Conservation (phyloP, 2,797 vertebrate genomes). For the Pogoniulus pusillus region DNA sequence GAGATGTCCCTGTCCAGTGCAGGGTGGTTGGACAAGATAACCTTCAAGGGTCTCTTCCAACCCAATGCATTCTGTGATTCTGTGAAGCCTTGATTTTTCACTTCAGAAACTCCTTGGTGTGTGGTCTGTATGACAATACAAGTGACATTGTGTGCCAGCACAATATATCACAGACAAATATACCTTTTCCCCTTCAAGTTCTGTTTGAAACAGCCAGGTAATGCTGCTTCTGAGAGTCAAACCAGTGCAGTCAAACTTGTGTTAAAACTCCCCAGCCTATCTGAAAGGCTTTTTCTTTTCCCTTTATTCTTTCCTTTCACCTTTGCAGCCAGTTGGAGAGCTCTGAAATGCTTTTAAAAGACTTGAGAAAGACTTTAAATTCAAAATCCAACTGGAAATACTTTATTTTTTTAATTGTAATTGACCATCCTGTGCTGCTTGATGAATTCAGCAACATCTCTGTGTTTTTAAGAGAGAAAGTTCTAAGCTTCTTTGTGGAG, state of each 20-base stretch:
- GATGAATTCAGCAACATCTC: neutral
- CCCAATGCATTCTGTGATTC: no score
- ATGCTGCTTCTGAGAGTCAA: neutral
- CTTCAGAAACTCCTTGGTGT: neutral
- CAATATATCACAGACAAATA: neutral
- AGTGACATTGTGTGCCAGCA: neutral
- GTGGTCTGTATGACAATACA: neutral
- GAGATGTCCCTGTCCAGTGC: no score
- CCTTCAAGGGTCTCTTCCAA: no score
- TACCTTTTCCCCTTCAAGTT: neutral
- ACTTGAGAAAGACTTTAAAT: neutral
- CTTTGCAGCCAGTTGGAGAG: neutral
- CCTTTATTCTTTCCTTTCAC: neutral
- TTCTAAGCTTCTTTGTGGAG: neutral
- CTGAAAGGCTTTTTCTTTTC: neutral
- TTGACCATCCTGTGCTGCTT: neutral
- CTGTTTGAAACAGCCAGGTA: neutral
- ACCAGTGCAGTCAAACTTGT: neutral
- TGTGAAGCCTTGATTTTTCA: neutral
- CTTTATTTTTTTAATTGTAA: neutral
- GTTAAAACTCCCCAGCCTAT: neutral
- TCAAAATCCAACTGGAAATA: neutral
- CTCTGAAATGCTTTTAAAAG: conserved; percentile 11
- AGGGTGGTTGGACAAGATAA: no score
- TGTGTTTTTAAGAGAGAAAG: neutral